Evolutionary conservation across 1,140 invertebrate species (phyloP), one percentile per base, ranked within the genome.

Genomic region (Ceratina australensis): DNA sequence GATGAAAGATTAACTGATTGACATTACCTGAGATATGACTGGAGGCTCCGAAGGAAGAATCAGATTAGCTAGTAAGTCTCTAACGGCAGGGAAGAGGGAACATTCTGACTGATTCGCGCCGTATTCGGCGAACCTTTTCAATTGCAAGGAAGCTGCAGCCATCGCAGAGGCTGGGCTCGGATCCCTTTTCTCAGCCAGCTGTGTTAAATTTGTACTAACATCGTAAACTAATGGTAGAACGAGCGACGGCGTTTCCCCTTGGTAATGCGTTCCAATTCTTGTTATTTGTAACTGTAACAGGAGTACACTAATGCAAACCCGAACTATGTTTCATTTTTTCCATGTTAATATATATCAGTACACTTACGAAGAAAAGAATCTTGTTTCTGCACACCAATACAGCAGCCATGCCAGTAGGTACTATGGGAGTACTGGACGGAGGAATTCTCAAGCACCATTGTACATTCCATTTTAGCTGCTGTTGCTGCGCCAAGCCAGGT

Each of bases 381-480:
- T 98, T 98, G 86, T 95, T 96, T 78, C 95, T 95, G 69, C 95
- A 95, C 78, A 97, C 95, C 18, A 98, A 93, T 78, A 98, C 95
- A 18, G 96, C 96, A 16, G 97, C 95, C 90, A 96, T 96, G 16
- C 97, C 97, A 65, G 95, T 95, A 3, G 97, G 97, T 61, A 97
- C 96, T 78, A 98, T 96, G 33, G 95, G 96, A 61, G 95, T 93
- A 0, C 96, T 96, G 52, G 96, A 95, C 20, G 97, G 97, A 66
- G 98, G 97, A 80, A 98, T 96, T 42, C 97, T 95, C 82, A 99
- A 93, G 90, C 97, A 97, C 95, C 97, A 97, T 90, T 98, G 97
- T 33, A 98, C 95, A 24, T 95, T 94, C 97, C 98, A 99, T 83
- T 96, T 96, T 59, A 95, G 89, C 83, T 95, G 95, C 22, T 95